These are phyloP conservation scores for Otolemur garnettii DNA, from an alignment of 2,113 vertebrate genomes.

Conservation along the genomic window DNA sequence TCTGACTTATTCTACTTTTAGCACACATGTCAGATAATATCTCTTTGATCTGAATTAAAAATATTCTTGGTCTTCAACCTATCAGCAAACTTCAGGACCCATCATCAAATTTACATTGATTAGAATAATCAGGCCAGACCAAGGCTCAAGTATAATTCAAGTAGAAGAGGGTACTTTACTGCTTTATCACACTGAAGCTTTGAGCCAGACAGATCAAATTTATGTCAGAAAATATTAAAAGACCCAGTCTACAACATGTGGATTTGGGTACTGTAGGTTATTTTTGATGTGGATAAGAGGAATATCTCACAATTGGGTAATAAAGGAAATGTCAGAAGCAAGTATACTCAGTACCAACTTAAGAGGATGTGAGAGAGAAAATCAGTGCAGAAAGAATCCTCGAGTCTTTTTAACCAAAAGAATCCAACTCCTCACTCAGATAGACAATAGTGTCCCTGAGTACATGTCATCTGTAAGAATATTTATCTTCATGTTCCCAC, in stretches of 20 bases:
- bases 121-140: slow-evolving; percentile 37
- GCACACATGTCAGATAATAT: neutral
- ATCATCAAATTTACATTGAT: neutral
- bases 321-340: neutral
- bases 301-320: neutral
- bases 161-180: slow-evolving; percentile 24
- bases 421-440: neutral
- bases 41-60: slow-evolving; percentile 46
- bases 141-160: neutral
- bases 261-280: slow-evolving; percentile 16
- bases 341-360: neutral
- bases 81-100: neutral
- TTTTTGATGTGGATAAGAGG: slow-evolving; percentile 9
- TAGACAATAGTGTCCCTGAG: neutral
- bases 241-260: neutral
- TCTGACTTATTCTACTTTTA: neutral
- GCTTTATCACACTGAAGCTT: slow-evolving; percentile 9
- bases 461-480: neutral
- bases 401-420: slow-evolving; percentile 31
- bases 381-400: neutral
- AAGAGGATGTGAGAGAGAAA: slow-evolving; percentile 6
- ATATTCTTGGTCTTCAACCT: neutral
- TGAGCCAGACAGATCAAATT: slow-evolving; percentile 49
- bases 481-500: slow-evolving; percentile 54
- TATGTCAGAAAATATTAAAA: slow-evolving; percentile 49